A percentile compares a stretch with the other conserved stretches of the same genome.
phyloP scores from a whole-genome alignment of 2,113 vertebrate species.

The Formicarius rufipectus region DNA sequence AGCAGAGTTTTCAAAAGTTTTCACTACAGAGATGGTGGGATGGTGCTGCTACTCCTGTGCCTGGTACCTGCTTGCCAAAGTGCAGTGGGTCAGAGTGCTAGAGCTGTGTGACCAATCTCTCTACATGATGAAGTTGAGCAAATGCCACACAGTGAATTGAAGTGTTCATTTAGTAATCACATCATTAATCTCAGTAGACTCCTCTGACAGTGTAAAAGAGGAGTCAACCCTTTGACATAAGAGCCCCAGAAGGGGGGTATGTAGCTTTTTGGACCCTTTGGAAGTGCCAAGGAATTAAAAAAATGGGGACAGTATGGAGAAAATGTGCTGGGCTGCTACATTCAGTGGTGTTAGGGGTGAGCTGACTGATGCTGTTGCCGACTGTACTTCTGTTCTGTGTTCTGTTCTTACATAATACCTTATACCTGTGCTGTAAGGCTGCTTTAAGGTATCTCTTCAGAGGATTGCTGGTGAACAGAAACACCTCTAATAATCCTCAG shows the following conservation, averaged over 20 bases:
- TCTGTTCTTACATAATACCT: not conserved
- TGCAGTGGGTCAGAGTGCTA: not conserved
- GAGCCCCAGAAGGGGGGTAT: not conserved
- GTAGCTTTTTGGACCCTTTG: not conserved
- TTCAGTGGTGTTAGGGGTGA: not conserved
- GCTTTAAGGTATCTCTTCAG: not conserved
- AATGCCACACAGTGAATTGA: not conserved
- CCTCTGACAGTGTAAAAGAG: not conserved
- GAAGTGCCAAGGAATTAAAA: not conserved
- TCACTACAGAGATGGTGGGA: not conserved
- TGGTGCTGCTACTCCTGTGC: not conserved
- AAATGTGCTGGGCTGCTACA: not conserved
- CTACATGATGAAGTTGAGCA: not conserved
- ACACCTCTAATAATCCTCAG: not conserved
- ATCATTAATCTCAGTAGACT: not conserved
- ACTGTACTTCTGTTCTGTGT: not conserved
- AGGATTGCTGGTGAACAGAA: not conserved
- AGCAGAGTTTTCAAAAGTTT: not conserved
- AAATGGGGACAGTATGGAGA: not conserved
- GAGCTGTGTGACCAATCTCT: accelerated
- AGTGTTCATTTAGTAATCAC: not conserved
- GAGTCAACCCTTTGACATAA: not conserved
- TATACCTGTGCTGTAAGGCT: not conserved
- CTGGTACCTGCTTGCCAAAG: not conserved
- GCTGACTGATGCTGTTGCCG: not conserved